Conservation (phyloP, 2,113 vertebrate species). For the Phalacrocorax aristotelis region DNA sequence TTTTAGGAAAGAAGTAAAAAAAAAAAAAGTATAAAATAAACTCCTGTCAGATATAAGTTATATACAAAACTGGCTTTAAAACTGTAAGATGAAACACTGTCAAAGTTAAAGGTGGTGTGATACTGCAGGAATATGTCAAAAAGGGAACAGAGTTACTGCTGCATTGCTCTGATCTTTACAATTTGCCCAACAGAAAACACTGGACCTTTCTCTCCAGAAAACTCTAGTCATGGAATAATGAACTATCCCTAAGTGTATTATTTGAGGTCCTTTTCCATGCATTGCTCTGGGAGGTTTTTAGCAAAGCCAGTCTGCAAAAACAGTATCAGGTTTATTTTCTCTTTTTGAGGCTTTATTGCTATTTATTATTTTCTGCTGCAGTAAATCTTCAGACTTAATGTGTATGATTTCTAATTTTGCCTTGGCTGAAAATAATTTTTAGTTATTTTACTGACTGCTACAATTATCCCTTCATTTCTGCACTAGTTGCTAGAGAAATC, state of each 20-base stretch:
- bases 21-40: background rate
- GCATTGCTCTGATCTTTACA: background rate
- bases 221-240: background rate
- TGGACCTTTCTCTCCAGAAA: background rate
- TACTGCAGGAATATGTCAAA: background rate
- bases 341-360: background rate
- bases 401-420: constrained; percentile 8
- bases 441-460: constrained; percentile 3
- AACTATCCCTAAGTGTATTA: background rate
- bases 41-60: background rate
- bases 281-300: background rate
- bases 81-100: background rate
- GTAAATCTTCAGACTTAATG: background rate
- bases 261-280: background rate
- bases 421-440: constrained; percentile 4
- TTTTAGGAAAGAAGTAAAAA: constrained; percentile 4
- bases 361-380: background rate
- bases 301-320: background rate
- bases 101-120: background rate
- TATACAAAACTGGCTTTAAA: background rate
- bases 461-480: constrained; percentile 35
- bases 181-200: background rate
- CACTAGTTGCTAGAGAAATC: background rate
- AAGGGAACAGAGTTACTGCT: background rate
- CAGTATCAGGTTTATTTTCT: background rate